Base-by-base conservation (phyloP, 2,113 vertebrate genomes). In the Microtus montanus region DNA sequence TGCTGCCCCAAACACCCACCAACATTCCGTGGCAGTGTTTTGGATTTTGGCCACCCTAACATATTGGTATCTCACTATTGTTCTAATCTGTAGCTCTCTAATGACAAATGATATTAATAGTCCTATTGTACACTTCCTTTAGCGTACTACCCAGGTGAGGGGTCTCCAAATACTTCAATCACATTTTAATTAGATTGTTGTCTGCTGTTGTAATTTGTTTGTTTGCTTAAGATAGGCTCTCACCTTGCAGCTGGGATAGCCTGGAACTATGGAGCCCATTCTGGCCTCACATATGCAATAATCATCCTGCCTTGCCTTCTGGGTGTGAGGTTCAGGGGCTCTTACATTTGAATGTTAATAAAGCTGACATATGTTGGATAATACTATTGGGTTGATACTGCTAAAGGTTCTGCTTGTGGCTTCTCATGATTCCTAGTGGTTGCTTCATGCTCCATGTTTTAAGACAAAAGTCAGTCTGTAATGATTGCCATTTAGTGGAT, bases 211-310 rank as follows among this genome's bases (percentile, higher is more conserved):
- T 8, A 33, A 17, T 47, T 44, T 63, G 38, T 63, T 35, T 83
- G 47, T 22, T 83, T 33, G 33, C 0, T 22, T 68, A 44, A 70
- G 6, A 70, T 2, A n/a, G 30, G 28, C 13, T 22, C 63, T 86
- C 44, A 35, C 5, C 30, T 66, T 86, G 30, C 7, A 33, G 63
- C 17, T 22, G 19, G 19, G 15, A 2, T 70, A 68, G 6, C 14
- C 33, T 87, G 11, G 63, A 52, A 86, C 30, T 49, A 35, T 49
- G 30, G 35, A 68, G 64, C 15, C 19, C 44, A 24, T 33, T 8
- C 63, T 22, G 9, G 2, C 4, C 30, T 35, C 41, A 33, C 1
- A 49, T 5, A 15, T 35, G 0, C 38, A n/a, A 5, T 1, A 5
- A 49, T 24, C 4, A 19, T 86, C 63, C 28, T 68, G 17, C 11